Conservation (phyloP, 2,888 invertebrate genomes). For the Crocallis elinguaria region DNA sequence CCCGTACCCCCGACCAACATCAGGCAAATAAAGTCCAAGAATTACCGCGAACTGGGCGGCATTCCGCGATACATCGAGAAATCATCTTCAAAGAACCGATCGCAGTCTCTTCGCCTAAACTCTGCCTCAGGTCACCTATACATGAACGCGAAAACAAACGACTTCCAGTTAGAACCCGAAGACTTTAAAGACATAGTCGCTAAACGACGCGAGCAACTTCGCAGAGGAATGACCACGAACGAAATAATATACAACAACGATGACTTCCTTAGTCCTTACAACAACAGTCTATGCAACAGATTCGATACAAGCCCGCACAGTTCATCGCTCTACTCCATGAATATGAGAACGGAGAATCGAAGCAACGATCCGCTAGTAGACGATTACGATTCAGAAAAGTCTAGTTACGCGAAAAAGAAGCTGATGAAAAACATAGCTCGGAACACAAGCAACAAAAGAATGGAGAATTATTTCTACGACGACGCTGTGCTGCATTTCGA, state of each 20-base stretch:
- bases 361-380: constrained; percentile 78
- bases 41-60: constrained; percentile 63
- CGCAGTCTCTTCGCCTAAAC: constrained; percentile 75
- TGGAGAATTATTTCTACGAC: constrained; percentile 79
- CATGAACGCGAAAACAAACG: constrained; percentile 79
- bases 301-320: constrained; percentile 66
- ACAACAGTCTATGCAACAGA: constrained; percentile 59
- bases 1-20: constrained; percentile 74
- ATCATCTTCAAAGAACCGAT: constrained; percentile 64
- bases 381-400: constrained; percentile 78
- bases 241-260: constrained; percentile 68
- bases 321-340: constrained; percentile 74
- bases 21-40: constrained; percentile 67
- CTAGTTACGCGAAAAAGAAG: constrained; percentile 77
- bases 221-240: constrained; percentile 71
- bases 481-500: constrained; percentile 79
- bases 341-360: constrained; percentile 66
- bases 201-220: constrained; percentile 72
- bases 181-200: constrained; percentile 78
- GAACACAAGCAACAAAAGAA: constrained; percentile 61
- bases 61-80: constrained; percentile 78
- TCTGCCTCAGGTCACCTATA: constrained; percentile 80
- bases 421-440: constrained; percentile 77
- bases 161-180: constrained; percentile 77
- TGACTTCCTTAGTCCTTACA: constrained; percentile 62